Percentiles rank a stretch among this genome's conserved stretches.
Evolutionary conservation across 2,113 vertebrate species (phyloP).

Genomic region (Ursus arctos): DNA sequence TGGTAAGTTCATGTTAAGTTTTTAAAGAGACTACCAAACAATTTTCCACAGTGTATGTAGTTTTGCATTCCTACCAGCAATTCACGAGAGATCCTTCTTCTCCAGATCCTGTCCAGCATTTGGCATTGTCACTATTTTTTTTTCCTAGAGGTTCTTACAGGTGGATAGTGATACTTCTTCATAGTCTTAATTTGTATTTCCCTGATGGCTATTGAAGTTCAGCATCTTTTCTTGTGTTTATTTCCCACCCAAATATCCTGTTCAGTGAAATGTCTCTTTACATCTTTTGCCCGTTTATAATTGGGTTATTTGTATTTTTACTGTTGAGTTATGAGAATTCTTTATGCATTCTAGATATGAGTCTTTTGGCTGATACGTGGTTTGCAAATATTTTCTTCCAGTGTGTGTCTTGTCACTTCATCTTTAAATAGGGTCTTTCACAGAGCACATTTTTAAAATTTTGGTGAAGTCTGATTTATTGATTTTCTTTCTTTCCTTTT

Average conservation of each 20-base stretch:
- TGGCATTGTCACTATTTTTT: neutral
- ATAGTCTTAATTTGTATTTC: neutral
- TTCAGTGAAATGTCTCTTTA: neutral
- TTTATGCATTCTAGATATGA: neutral
- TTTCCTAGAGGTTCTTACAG: neutral
- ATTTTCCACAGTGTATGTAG: neutral
- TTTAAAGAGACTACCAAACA: neutral
- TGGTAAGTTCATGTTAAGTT: neutral
- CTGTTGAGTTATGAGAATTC: neutral
- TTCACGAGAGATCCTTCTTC: neutral
- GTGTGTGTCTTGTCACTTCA: neutral
- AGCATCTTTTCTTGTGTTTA: neutral
- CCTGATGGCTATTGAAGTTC: neutral
- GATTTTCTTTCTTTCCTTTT: neutral
- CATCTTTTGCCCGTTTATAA: neutral
- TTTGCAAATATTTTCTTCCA: constrained; percentile 8
- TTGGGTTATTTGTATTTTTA: neutral
- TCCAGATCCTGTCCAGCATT: neutral
- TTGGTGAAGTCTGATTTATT: neutral
- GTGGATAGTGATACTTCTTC: neutral
- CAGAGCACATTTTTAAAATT: neutral
- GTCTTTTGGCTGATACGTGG: neutral
- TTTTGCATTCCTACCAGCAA: neutral
- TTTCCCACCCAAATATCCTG: neutral
- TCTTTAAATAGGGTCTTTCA: neutral